A percentile compares a stretch with the other conserved stretches of the same genome.
Evolutionary conservation across 2,113 vertebrate genomes (phyloP).

Genomic region (Carettochelys insculpta): DNA sequence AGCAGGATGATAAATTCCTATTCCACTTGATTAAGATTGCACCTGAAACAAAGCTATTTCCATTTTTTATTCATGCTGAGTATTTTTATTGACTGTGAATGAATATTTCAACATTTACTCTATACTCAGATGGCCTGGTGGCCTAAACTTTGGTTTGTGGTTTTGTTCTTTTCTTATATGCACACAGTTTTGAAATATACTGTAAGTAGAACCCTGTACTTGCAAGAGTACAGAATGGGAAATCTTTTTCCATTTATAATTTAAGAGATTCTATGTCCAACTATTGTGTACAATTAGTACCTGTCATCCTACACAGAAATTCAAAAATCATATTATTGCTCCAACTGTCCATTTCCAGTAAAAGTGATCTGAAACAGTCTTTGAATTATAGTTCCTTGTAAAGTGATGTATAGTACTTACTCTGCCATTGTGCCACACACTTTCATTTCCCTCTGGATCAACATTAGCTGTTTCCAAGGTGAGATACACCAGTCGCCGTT

Average conservation of each 20-base stretch:
- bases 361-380: neutral
- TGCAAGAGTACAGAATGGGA: neutral
- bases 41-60: neutral
- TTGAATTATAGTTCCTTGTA: neutral
- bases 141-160: neutral
- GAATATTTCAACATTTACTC: neutral
- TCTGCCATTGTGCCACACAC: conserved; percentile 90
- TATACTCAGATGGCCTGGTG: neutral
- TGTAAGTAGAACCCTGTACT: neutral
- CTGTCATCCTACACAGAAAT: neutral
- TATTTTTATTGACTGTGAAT: neutral
- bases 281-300: neutral
- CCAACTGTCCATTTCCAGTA: neutral
- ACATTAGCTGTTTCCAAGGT: conserved; percentile 86
- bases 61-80: neutral
- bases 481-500: conserved; percentile 89
- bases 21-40: neutral
- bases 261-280: neutral
- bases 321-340: neutral
- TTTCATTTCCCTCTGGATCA: conserved; percentile 97
- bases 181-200: neutral
- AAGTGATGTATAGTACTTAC: conserved; percentile 65
- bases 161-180: neutral
- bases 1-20: neutral
- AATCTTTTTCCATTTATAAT: neutral